Base-by-base conservation (phyloP, 2,797 vertebrate species). In the Muraenolepis orangiensis region DNA sequence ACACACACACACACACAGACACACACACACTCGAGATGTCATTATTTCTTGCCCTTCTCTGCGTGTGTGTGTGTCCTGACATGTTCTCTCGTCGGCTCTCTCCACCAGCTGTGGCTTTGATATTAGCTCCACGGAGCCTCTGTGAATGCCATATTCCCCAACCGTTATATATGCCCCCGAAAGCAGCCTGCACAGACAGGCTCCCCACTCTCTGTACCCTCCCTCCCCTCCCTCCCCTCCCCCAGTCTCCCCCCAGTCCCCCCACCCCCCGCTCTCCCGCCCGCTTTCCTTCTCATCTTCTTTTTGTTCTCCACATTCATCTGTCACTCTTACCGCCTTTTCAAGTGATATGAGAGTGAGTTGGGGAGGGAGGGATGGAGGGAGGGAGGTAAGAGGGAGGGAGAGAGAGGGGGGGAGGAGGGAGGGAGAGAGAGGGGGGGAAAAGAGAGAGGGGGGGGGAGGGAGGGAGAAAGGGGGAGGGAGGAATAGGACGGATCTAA, bases 81-180 rank as follows among this genome's bases (percentile, higher is more conserved):
- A 73, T 82, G 86, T 88, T 69, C 75, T 78, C 73, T 26, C n/a
- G n/a, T n/a, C 67, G 83, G 74, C 83, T 78, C 86, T 82, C 80
- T 88, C 86, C 84, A 84, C 85, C 89, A 91, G 90, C 91, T 92
- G 87, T 80, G 88, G 86, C 93, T 93, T 92, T 93, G 91, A 93
- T 93, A 89, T 88, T 81, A 81, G 87, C 89, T 90, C 92, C 81
- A 83, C 88, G 85, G 90, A 89, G 90, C 90, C 90, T 86, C 81
- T 84, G 87, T 86, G 86, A 90, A 80, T 78, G 16, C 74, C 83
- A 82, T 6, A 74, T 80, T 87, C 57, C 68, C 70, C 46, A 73
- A 78, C n/a, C n/a, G n/a, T n/a, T 91, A 91, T n/a, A 90, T 90
- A 88, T 87, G 78, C 80, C 85, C 78, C 75, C 79, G 74, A 74